phyloP scores from a whole-genome alignment of 2,888 invertebrate species.

The Villa cingulata region DNA sequence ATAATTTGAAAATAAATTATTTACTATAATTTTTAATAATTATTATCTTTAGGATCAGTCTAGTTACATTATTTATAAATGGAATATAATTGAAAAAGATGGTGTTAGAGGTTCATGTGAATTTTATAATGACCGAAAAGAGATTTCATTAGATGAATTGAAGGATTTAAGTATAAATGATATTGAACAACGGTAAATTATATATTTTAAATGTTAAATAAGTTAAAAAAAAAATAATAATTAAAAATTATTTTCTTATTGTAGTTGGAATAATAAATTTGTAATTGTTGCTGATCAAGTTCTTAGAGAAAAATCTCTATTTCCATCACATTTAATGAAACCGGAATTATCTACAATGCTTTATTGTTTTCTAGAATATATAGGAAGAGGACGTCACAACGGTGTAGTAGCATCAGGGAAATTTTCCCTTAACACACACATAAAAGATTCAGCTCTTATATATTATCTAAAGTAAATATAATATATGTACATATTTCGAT shows the following conservation, averaged over 20 bases:
- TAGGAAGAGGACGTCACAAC: conserved; percentile 53
- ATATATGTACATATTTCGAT: not conserved
- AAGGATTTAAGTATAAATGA: conserved; percentile 27
- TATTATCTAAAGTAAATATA: conserved; percentile 27
- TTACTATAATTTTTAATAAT: too few species aligned
- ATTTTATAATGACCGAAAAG: conserved; percentile 43
- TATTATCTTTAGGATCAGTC: too few species aligned
- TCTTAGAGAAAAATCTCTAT: conserved; percentile 43
- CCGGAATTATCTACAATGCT: conserved; percentile 40
- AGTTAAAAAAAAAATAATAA: too few species aligned
- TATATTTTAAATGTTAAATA: too few species aligned
- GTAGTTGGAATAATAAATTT: conserved; percentile 47
- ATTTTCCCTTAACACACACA: conserved; percentile 40
- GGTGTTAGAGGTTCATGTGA: conserved; percentile 53
- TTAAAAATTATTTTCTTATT: too few species aligned
- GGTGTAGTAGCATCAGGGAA: conserved; percentile 58
- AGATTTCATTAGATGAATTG: conserved; percentile 36
- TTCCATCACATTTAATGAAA: conserved; percentile 37
- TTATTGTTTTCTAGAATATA: conserved; percentile 58
- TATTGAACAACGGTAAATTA: conserved; percentile 36
- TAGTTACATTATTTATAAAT: conserved; percentile 44
- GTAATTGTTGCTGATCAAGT: conserved; percentile 57
- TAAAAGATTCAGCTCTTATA: conserved; percentile 45
- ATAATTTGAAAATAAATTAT: too few species aligned
- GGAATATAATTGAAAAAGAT: conserved; percentile 40